Evolutionary conservation across 2,888 invertebrate genomes (phyloP).

Genomic region (Thera britannica): DNA sequence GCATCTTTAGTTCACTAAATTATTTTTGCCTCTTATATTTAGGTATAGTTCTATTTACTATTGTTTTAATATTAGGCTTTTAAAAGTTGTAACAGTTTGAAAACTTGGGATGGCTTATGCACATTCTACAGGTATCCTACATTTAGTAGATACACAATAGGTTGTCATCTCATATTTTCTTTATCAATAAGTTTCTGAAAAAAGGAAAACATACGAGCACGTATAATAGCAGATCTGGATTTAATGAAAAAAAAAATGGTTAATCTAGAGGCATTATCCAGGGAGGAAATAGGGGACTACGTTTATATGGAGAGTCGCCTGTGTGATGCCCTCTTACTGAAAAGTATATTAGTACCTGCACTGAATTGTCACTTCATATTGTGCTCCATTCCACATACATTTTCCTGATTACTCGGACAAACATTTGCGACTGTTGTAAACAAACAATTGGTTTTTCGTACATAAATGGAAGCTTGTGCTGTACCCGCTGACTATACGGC

Average conservation of each 20-base stretch:
- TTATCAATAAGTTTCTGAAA: too few species aligned
- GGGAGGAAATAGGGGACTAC: too few species aligned
- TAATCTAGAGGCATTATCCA: too few species aligned
- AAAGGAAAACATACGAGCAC: too few species aligned
- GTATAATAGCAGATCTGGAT: too few species aligned
- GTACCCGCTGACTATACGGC: conserved; percentile 17
- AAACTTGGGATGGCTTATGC: not conserved
- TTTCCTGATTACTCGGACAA: not conserved
- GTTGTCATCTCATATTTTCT: too few species aligned
- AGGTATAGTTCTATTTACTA: not conserved
- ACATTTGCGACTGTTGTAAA: not conserved
- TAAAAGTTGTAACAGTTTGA: not conserved
- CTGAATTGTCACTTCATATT: not conserved
- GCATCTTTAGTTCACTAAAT: conserved; percentile 9
- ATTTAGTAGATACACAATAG: too few species aligned
- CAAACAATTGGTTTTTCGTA: not conserved
- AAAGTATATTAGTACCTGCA: not conserved
- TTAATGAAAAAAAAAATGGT: too few species aligned
- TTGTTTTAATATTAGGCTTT: not conserved
- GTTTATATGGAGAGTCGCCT: too few species aligned
- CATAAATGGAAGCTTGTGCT: conserved; percentile 2
- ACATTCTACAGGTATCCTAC: too few species aligned
- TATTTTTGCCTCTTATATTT: conserved; percentile 11
- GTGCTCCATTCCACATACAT: not conserved
- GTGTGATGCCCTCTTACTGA: too few species aligned